Conservation (phyloP, 2,888 invertebrate genomes). For the Apodemia zela region DNA sequence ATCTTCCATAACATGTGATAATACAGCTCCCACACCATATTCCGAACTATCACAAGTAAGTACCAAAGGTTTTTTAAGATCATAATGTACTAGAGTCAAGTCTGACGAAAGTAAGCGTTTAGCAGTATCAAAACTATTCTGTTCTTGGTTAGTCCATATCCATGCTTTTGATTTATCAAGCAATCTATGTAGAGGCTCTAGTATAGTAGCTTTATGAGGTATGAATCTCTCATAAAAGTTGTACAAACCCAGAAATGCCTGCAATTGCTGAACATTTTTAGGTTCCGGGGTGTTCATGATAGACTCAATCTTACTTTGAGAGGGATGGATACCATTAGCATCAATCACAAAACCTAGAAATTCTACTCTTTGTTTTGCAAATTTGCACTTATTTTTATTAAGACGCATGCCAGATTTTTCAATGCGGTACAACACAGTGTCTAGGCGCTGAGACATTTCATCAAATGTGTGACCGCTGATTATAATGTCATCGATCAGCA, state of each 20-base stretch:
- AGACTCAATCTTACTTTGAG: slow-evolving; percentile 30
- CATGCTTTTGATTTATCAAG: slow-evolving; percentile 4
- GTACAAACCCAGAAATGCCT: slow-evolving; percentile 20
- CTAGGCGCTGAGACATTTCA: neutral
- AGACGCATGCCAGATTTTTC: slow-evolving; percentile 28
- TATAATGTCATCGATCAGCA: slow-evolving; percentile 35
- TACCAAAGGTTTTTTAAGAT: slow-evolving; percentile 1
- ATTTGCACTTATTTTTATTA: slow-evolving; percentile 30
- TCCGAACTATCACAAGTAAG: slow-evolving; percentile 6
- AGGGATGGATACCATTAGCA: slow-evolving; percentile 30
- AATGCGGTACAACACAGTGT: slow-evolving; percentile 24
- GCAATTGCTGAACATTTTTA: slow-evolving; percentile 11
- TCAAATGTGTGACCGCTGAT: slow-evolving; percentile 26
- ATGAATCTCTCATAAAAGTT: slow-evolving; percentile 23
- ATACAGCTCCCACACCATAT: slow-evolving; percentile 9
- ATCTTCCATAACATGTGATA: slow-evolving; percentile 7
- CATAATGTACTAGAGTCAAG: slow-evolving; percentile 10
- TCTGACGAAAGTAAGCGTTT: slow-evolving; percentile 2
- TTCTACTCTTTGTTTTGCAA: slow-evolving; percentile 26
- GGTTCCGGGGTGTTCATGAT: slow-evolving; percentile 17
- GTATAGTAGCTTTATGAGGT: slow-evolving; percentile 18
- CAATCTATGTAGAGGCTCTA: slow-evolving; percentile 19
- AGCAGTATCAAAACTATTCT: slow-evolving; percentile 1
- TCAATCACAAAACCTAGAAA: slow-evolving; percentile 35
- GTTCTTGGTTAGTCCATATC: neutral